Percentiles rank a stretch among this genome's conserved stretches.
Conservation (phyloP, 2,113 vertebrate species). For the Gracilinanus agilis region DNA sequence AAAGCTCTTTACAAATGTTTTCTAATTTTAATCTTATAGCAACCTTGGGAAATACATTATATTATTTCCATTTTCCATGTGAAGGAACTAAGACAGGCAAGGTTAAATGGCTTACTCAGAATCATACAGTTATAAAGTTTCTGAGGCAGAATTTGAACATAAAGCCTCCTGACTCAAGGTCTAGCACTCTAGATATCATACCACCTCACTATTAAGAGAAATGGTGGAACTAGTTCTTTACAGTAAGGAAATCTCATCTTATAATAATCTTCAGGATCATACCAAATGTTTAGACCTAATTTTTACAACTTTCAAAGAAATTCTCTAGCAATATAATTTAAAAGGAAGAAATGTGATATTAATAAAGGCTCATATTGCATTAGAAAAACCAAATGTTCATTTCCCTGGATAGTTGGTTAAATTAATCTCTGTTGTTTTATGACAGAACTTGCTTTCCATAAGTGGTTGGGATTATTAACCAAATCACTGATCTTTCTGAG, state of each 20-base stretch:
- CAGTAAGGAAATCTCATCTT: neutral
- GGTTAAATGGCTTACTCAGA: neutral
- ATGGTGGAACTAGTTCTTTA: neutral
- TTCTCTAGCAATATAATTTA: neutral
- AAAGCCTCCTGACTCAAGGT: neutral
- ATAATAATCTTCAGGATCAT: neutral
- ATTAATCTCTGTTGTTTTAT: neutral
- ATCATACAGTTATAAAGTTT: neutral
- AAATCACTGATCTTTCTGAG: neutral
- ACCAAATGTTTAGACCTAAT: neutral
- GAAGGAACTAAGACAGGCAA: neutral
- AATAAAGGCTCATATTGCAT: neutral
- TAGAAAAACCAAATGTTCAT: slow-evolving; percentile 22
- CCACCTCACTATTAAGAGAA: neutral
- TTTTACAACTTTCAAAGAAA: neutral
- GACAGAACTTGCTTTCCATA: neutral
- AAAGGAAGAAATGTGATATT: neutral
- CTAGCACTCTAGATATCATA: neutral
- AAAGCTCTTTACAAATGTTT: neutral
- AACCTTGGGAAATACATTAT: neutral
- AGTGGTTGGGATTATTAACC: neutral
- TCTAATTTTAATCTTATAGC: neutral
- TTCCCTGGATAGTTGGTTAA: slow-evolving; percentile 20
- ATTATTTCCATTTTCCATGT: neutral
- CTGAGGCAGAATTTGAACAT: neutral